Evolutionary conservation across 2,888 invertebrate species (phyloP).

Genomic region (Leistus spinibarbis): DNA sequence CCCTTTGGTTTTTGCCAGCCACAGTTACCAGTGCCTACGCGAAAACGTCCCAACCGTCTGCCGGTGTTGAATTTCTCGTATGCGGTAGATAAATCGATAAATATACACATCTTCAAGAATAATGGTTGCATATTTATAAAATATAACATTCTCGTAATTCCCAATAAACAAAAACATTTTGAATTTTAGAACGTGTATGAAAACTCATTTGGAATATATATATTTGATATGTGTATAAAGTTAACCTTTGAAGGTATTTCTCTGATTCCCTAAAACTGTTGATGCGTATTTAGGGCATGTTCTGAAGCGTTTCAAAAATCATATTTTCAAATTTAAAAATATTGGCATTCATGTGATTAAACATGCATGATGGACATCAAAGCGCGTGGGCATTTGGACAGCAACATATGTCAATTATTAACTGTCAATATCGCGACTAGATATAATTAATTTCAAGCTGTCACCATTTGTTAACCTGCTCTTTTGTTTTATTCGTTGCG

Average conservation of each 20-base stretch:
- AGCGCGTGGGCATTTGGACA: background rate
- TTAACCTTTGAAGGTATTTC: background rate
- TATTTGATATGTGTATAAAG: too few relatives aligned
- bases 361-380: background rate
- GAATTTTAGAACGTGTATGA: too few relatives aligned
- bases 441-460: background rate
- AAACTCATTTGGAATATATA: too few relatives aligned
- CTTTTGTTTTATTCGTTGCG: background rate
- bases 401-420: background rate
- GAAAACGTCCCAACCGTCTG: too few relatives aligned
- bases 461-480: background rate
- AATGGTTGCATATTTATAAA: too few relatives aligned
- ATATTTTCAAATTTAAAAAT: background rate
- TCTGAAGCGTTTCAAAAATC: background rate
- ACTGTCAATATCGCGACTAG: background rate
- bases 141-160: too few relatives aligned
- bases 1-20: background rate
- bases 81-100: background rate
- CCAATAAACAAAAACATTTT: too few relatives aligned
- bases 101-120: background rate
- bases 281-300: background rate
- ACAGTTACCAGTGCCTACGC: too few relatives aligned
- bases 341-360: background rate
- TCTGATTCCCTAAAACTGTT: background rate
- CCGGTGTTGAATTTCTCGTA: background rate